Evolutionary conservation across 2,888 invertebrate genomes (phyloP), one percentile per base, ranked within the genome.

Genomic region (Caenorhabditis imperialis): DNA sequence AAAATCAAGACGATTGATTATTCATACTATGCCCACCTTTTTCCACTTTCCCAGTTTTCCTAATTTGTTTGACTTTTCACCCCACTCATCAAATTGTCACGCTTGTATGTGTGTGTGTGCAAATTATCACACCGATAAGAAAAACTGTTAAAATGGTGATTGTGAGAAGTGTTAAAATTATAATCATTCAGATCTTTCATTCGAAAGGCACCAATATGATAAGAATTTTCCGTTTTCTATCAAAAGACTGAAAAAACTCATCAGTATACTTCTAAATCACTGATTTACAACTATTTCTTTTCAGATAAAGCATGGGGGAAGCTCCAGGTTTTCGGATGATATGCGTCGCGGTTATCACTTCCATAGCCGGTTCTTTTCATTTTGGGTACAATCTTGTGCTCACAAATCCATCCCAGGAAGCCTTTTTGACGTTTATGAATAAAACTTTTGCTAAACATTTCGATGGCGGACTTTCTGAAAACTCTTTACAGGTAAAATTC

Each of bases 341-440:
- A 30, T 33, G 38, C 20, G 75, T 77, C 3, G 81, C 81, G 3
- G 53, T 78, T n/a, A 51, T 77, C 35, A 70, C 72, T 5, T 81
- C 81, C 4, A 70, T 83, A 7, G 83, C 81, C 4, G 83, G 85
- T 5, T 75, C 81, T 3, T 84, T 85, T 62, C 83, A 85, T 48
- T 83, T 83, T 40, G 85, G 85, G 25, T 84, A 71, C 58, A 84
- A 85, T 47, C 40, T 85, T 12, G 81, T 81, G 8, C 38, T 84
- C 12, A 85, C 85, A 16, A 82, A 85, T 69, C 83, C 85, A 0
- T 75, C 84, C 0, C 81, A 85, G 51, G 75, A 61, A 37, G 79
- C 83, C 1, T 84, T 84, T 60, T 37, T 83, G 16, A 25, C 16
- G 8, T 84, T 84, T 69, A 63, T 84, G 48, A 80, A 83, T 54